Conservation (phyloP, 2,888 invertebrate genomes). For the Sphaerophoria rueppellii region DNA sequence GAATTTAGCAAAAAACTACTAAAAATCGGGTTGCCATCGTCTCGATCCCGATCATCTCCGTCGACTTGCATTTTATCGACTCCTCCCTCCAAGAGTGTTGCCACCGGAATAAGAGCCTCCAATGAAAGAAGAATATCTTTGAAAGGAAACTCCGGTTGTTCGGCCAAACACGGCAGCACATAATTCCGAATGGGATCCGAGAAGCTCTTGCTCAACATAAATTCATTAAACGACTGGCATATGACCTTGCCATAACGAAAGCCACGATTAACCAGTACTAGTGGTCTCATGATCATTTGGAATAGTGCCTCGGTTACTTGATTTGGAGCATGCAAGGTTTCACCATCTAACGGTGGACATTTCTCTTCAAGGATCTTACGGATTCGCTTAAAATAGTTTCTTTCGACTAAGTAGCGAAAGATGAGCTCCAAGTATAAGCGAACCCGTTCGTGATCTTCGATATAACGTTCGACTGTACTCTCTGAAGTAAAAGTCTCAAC, state of each 20-base stretch:
- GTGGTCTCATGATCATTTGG: slow-evolving; percentile 89
- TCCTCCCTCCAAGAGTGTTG: slow-evolving; percentile 67
- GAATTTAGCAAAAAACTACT: slow-evolving; percentile 80
- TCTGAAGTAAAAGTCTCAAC: slow-evolving; percentile 89
- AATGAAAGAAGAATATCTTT: slow-evolving; percentile 83
- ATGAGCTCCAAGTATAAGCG: slow-evolving; percentile 79
- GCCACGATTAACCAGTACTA: slow-evolving; percentile 83
- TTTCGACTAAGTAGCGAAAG: slow-evolving; percentile 80
- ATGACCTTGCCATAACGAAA: slow-evolving; percentile 76
- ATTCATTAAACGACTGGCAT: slow-evolving; percentile 84
- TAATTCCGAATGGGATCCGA: slow-evolving; percentile 87
- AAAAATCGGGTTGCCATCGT: slow-evolving; percentile 74
- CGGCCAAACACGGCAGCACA: slow-evolving; percentile 87
- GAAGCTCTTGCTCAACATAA: slow-evolving; percentile 87
- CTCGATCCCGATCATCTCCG: slow-evolving; percentile 35
- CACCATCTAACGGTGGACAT: slow-evolving; percentile 87
- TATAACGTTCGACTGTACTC: slow-evolving; percentile 79
- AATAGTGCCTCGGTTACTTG: slow-evolving; percentile 88
- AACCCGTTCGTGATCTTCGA: slow-evolving; percentile 78
- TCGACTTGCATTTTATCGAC: slow-evolving; percentile 75
- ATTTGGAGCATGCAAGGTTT: slow-evolving; percentile 87
- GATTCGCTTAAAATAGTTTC: slow-evolving; percentile 88
- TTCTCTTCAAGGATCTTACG: slow-evolving; percentile 87
- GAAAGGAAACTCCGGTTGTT: slow-evolving; percentile 83
- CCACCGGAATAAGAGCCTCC: slow-evolving; percentile 75